Evolutionary conservation across 1,140 invertebrate genomes (phyloP).

Genomic region (Holcopasites calliopsidis): DNA sequence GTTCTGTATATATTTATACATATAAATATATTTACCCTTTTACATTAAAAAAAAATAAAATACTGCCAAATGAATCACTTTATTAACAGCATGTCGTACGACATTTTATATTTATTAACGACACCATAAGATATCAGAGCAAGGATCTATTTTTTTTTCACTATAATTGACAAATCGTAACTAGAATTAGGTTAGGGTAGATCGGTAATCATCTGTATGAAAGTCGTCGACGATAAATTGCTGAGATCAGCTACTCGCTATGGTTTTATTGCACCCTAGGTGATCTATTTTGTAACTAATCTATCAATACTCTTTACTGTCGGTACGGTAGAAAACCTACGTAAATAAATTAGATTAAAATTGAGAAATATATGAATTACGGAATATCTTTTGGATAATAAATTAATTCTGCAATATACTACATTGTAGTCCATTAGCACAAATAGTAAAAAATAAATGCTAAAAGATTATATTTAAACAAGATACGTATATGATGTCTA

Average conservation of each 20-base stretch:
- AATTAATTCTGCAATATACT: no score
- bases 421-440: no score
- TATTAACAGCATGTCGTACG: background rate
- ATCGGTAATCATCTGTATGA: conserved; percentile 35
- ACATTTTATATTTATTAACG: background rate
- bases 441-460: no score
- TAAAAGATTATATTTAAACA: no score
- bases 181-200: conserved; percentile 38
- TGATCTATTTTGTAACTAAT: background rate
- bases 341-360: background rate
- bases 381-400: no score
- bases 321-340: background rate
- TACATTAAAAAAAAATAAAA: background rate
- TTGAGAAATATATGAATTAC: background rate
- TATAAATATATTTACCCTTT: no score
- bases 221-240: conserved; percentile 7
- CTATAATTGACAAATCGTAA: conserved; percentile 23
- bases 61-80: conserved; percentile 10
- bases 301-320: background rate
- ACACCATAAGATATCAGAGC: background rate
- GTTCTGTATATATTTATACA: conserved; percentile 2
- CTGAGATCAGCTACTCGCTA: background rate
- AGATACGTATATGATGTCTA: no score
- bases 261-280: background rate
- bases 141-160: background rate